Evolutionary conservation across 2,888 invertebrate genomes (phyloP).

Genomic region (Sinopyrophorus schimmeli): DNA sequence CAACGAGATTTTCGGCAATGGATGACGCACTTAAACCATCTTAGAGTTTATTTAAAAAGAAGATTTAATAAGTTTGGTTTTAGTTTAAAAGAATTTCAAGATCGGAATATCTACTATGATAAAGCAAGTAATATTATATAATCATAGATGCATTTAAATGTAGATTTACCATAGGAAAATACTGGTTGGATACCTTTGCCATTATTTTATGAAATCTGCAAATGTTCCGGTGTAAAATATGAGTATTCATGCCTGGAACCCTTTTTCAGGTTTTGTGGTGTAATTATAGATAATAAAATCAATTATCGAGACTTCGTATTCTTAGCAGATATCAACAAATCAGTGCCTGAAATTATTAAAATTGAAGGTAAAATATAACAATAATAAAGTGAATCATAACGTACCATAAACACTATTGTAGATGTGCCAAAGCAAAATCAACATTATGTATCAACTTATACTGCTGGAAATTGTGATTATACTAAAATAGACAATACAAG

Average conservation of each 20-base stretch:
- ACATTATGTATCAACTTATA: constrained; percentile 46
- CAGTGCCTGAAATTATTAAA: constrained; percentile 54
- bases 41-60: constrained; percentile 52
- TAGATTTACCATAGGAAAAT: constrained; percentile 45
- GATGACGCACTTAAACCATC: constrained; percentile 55
- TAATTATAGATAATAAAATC: constrained; percentile 56
- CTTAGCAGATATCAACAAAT: constrained; percentile 56
- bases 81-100: constrained; percentile 41
- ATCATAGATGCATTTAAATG: background rate
- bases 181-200: constrained; percentile 57
- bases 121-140: constrained; percentile 34
- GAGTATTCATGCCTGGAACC: constrained; percentile 58
- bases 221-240: constrained; percentile 55
- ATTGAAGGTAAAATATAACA: constrained; percentile 46
- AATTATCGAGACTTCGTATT: constrained; percentile 59
- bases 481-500: constrained; percentile 46
- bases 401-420: constrained; percentile 31
- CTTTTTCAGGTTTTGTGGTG: constrained; percentile 56
- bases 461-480: constrained; percentile 46
- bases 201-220: constrained; percentile 56
- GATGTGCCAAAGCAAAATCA: constrained; percentile 43
- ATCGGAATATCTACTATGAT: constrained; percentile 45
- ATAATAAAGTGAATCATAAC: background rate
- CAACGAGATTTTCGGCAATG: constrained; percentile 56
- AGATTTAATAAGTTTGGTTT: constrained; percentile 39